Percentiles rank a stretch among this genome's conserved stretches.
Conservation (phyloP, 2,113 vertebrate genomes). For the human region GRCh38 chr5:163294001-163294500, state of each 20-base stretch:
- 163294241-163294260: not conserved
- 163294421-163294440: not conserved
- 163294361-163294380: not conserved
- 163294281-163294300: constrained; percentile 32
- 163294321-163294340: constrained; percentile 35
- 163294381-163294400: not conserved
- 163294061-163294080: not conserved
- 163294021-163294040: not conserved
- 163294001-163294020: not conserved
- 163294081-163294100: not conserved
- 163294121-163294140: not conserved
- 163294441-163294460: not conserved
- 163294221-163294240: not conserved
- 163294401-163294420: not conserved
- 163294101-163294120: not conserved
- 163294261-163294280: constrained; percentile 30
- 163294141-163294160: constrained; percentile 28
- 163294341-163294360: not conserved
- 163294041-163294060: not conserved
- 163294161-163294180: not conserved
- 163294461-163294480: not conserved
- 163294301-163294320: not conserved
- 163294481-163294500: not conserved
- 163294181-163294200: not conserved
- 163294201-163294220: not conserved